Conservation (phyloP, 2,797 vertebrate genomes). For the Lophius americanus region DNA sequence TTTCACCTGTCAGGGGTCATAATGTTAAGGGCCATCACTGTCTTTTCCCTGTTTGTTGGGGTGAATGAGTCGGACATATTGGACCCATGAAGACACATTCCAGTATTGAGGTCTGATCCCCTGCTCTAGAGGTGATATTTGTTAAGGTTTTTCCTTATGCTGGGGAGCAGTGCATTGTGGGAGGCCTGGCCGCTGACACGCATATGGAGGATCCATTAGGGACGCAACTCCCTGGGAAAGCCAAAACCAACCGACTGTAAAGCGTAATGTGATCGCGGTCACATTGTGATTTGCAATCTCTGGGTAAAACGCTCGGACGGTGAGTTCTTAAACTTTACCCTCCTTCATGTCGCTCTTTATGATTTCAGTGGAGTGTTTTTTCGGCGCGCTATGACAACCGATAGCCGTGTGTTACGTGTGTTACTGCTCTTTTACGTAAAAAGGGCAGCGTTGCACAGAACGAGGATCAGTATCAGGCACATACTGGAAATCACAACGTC, state of each 20-base stretch:
- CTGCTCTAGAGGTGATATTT: too few species aligned
- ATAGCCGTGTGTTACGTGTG: background rate
- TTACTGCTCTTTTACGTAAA: slow-evolving; percentile 3
- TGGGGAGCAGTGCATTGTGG: background rate
- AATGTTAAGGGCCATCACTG: too few species aligned
- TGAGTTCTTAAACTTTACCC: background rate
- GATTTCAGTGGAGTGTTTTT: background rate
- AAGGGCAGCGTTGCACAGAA: background rate
- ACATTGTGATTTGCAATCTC: slow-evolving; percentile 4
- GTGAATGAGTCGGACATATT: too few species aligned
- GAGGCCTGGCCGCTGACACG: slow-evolving; percentile 24
- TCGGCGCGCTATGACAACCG: slow-evolving; percentile 23
- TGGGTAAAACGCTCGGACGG: slow-evolving; percentile 10
- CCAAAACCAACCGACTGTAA: slow-evolving; percentile 15
- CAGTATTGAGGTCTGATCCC: background rate
- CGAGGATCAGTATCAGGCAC: slow-evolving; percentile 24
- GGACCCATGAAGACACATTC: background rate
- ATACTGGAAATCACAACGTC: slow-evolving; percentile 6
- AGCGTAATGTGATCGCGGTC: slow-evolving; percentile 7
- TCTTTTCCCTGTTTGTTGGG: too few species aligned
- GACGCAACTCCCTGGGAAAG: slow-evolving; percentile 7
- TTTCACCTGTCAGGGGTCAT: too few species aligned
- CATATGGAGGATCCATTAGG: slow-evolving; percentile 51
- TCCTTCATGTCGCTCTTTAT: background rate
- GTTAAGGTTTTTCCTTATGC: too few species aligned